A percentile compares a stretch with the other conserved stretches of the same genome.
Conservation (phyloP, 2,113 vertebrate genomes). For the Actinemys pallida region DNA sequence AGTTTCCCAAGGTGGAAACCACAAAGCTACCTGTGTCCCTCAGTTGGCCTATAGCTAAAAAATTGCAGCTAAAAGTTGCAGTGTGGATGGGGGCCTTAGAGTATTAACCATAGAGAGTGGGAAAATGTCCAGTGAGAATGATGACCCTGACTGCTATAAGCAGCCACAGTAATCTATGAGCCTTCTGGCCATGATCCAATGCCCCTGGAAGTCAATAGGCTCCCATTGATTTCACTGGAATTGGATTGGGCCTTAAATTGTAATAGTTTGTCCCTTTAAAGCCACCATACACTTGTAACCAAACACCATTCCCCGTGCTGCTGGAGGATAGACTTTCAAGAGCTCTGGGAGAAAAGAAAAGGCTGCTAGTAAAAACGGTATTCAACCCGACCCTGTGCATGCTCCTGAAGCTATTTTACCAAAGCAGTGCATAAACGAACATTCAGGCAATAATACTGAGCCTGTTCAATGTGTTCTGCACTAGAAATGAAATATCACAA, state of each 20-base stretch:
- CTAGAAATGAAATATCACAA: constrained; percentile 4
- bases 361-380: constrained; percentile 30
- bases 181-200: neutral
- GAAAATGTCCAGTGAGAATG: neutral
- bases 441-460: constrained; percentile 62
- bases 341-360: constrained; percentile 21
- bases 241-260: neutral
- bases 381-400: constrained; percentile 63
- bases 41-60: neutral
- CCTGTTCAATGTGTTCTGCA: constrained; percentile 72
- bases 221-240: neutral
- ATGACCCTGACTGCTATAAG: too few species aligned
- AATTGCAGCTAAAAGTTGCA: neutral
- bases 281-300: neutral
- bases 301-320: neutral
- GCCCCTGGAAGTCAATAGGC: neutral
- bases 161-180: too few species aligned
- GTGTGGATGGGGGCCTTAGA: neutral
- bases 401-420: neutral
- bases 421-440: constrained; percentile 59
- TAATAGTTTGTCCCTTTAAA: neutral
- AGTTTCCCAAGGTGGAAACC: neutral
- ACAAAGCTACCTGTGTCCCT: neutral
- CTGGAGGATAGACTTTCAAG: neutral
- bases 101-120: neutral